Percentiles rank a stretch among this genome's conserved stretches.
These are phyloP conservation scores for Opisthograptis luteolata DNA, from an alignment of 2,888 invertebrate species.

Conservation along the genomic window DNA sequence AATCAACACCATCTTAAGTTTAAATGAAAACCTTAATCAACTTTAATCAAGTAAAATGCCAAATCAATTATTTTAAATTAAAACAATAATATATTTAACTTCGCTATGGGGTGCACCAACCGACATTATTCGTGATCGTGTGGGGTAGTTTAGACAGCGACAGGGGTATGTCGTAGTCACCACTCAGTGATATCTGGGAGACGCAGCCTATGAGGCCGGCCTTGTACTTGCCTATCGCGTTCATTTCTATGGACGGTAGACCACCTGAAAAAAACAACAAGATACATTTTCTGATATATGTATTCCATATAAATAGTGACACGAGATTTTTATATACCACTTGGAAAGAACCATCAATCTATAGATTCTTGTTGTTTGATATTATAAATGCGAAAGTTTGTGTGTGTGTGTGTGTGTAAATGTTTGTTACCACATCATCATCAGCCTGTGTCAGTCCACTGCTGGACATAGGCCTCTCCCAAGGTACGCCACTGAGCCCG, in stretches of 20 bases:
- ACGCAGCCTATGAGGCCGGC: slow-evolving; percentile 93
- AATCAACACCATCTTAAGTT: neutral
- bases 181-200: slow-evolving; percentile 91
- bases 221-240: slow-evolving; percentile 88
- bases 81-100: slow-evolving; percentile 22
- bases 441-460: too few relatives aligned
- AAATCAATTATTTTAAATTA: neutral
- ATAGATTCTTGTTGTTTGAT: too few relatives aligned
- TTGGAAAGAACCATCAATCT: too few relatives aligned
- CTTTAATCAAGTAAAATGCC: neutral
- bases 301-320: too few relatives aligned
- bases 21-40: neutral
- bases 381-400: too few relatives aligned
- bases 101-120: slow-evolving; percentile 72
- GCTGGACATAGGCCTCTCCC: too few relatives aligned
- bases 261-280: slow-evolving; percentile 85
- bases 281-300: too few relatives aligned
- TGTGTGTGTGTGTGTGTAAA: too few relatives aligned
- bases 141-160: slow-evolving; percentile 86
- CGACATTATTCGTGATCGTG: slow-evolving; percentile 83
- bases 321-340: too few relatives aligned
- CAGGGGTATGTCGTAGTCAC: slow-evolving; percentile 90
- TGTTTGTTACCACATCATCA: too few relatives aligned
- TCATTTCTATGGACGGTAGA: slow-evolving; percentile 89
- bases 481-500: too few relatives aligned